Evolutionary conservation across 1,140 invertebrate genomes (phyloP), one percentile per base, ranked within the genome.

Genomic region (Radopholus similis): DNA sequence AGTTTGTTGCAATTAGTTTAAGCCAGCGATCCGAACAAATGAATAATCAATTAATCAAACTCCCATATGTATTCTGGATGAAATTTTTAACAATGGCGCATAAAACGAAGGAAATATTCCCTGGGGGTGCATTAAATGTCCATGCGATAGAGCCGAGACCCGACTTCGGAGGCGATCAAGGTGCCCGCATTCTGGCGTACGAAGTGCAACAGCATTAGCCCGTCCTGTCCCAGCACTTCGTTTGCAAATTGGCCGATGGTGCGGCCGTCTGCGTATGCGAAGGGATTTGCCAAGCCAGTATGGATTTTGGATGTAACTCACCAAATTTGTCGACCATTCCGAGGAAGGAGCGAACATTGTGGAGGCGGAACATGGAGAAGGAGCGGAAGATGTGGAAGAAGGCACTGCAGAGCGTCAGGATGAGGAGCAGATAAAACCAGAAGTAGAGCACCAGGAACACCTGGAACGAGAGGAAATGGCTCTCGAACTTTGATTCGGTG

Each of bases 401-500:
- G 18, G 9, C n/a, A 47, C 23, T 60, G 2, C 18, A 18, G 18
- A 23, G 30, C 23, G 21, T 32, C 18, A 60, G 1, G 4, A 18
- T 21, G 40, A 60, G 15, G 4, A 60, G 58, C 40, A 60, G 32
- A n/a, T 47, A 42, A 9, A 38, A 38, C 58, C 58, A 60, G 21
- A 60, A 60, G 47, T 38, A 60, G 6, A 60, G 58, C 3, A 38
- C 21, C 40, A 60, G 8, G 18, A 60, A 60, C 5, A 60, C 21
- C 58, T 60, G 4, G 5, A 60, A n/a, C n/a, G n/a, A n/a, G 44
- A 47, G 21, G 8, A 26, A 47, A 47, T 13, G 15, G 28, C 23
- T 11, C 15, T 4, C 21, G 15, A 35, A 44, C 0, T 0, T 67
- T n/a, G 47, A 64, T 63, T 8, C 8, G 28, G 21, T 13, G n/a